Conservation (phyloP, 2,888 invertebrate genomes). For the Papilio elwesi region DNA sequence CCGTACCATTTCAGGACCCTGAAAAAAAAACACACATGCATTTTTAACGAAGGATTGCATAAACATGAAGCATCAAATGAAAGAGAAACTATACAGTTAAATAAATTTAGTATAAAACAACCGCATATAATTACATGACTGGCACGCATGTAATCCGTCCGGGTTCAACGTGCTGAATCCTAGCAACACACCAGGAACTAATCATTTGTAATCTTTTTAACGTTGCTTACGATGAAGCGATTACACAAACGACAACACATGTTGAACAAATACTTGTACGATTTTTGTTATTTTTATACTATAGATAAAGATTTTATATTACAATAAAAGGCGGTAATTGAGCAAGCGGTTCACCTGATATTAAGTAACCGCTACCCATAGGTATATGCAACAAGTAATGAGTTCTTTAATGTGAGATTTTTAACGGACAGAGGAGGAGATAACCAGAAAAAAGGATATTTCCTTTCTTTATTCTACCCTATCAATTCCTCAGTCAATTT, state of each 20-base stretch:
- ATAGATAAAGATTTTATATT: too few species aligned
- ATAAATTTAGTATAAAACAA: slow-evolving; percentile 1
- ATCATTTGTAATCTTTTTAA: slow-evolving; percentile 74
- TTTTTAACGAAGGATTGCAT: neutral
- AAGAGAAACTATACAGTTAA: neutral
- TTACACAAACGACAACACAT: slow-evolving; percentile 42
- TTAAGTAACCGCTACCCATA: too few species aligned
- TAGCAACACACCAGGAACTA: slow-evolving; percentile 59
- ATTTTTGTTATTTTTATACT: too few species aligned
- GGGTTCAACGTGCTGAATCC: slow-evolving; percentile 72
- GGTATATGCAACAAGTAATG: too few species aligned
- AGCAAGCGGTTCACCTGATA: too few species aligned
- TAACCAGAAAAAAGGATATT: too few species aligned
- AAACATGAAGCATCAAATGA: neutral
- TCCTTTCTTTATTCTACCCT: too few species aligned
- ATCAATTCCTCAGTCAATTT: too few species aligned
- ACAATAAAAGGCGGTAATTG: too few species aligned
- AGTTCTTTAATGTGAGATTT: too few species aligned
- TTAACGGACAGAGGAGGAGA: too few species aligned
- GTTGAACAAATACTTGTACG: neutral
- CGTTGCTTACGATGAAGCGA: slow-evolving; percentile 43
- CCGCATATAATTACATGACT: neutral
- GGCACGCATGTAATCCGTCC: slow-evolving; percentile 37
- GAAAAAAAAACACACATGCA: slow-evolving; percentile 62
- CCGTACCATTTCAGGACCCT: slow-evolving; percentile 95